Base-by-base conservation (phyloP, 2,888 invertebrate species). In the Tanytarsus gracilentus region DNA sequence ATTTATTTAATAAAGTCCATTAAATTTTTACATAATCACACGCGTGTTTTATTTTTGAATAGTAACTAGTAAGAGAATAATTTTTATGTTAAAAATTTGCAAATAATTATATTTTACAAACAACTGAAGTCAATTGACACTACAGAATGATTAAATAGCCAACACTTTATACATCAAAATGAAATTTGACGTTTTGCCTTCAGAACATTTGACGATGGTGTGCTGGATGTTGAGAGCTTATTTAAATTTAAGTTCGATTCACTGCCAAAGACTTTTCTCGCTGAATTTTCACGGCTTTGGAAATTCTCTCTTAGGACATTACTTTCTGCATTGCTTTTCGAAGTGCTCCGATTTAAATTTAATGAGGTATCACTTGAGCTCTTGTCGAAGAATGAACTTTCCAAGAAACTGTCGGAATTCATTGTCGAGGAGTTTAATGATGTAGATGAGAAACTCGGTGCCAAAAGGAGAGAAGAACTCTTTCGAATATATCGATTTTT, bases 181-280 rank as follows among this genome's bases (percentile, higher is more conserved):
- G 77, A 77, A 66, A 82, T 81, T 68, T 81, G 81, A 29, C 81
- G 71, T 14, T 80, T 72, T 1, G 78, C 81, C 65, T 78, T 76
- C 69, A 77, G 75, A 29, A 69, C 65, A 11, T 65, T 65, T n/a
- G 44, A 53, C 2, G 30, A 27, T 23, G 50, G 26, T 21, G 58
- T 40, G 40, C 49, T 29, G 2, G 23, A 61, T 2, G 21, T 39
- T 40, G 26, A n/a, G 5, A 33, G 2, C 16, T 21, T 44, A 29
- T 27, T 53, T 55, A 18, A 14, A 16, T 23, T 44, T 44, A 21
- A 11, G 11, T 7, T 44, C 44, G 21, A 18, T 44, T n/a, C n/a
- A 49, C 72, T 72, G 3, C 71, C 71, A 29, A 72, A 72, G 62
- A 70, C 70, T 65, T 74, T 74, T 55, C 72, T 71, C 4, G 68